Conservation (phyloP, 2,888 invertebrate species). For the Drosophila mimica region DNA sequence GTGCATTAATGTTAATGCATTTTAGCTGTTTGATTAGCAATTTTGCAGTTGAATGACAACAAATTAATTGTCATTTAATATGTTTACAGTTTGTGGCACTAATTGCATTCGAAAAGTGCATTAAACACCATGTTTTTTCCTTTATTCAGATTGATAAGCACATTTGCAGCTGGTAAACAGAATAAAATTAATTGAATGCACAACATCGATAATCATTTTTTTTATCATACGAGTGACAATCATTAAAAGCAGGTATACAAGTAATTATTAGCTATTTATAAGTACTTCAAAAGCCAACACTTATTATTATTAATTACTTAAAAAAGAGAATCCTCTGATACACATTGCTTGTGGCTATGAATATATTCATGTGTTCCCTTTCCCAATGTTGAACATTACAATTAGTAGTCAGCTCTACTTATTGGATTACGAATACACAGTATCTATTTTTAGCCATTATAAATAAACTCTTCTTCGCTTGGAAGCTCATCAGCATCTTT, state of each 20-base stretch:
- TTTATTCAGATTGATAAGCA: constrained; percentile 53
- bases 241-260: neutral
- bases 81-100: constrained; percentile 51
- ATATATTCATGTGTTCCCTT: neutral
- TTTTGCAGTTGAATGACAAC: constrained; percentile 65
- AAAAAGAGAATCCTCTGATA: neutral
- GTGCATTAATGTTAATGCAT: constrained; percentile 71
- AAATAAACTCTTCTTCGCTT: constrained; percentile 46
- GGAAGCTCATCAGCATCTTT: constrained; percentile 57
- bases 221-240: neutral
- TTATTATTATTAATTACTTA: neutral
- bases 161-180: constrained; percentile 32
- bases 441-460: constrained; percentile 7
- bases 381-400: neutral
- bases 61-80: constrained; percentile 78
- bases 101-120: constrained; percentile 75
- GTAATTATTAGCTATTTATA: neutral
- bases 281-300: no score
- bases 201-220: neutral
- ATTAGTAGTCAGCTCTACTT: neutral
- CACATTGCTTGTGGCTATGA: no score
- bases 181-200: constrained; percentile 39
- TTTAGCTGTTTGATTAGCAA: constrained; percentile 69
- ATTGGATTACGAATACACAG: neutral
- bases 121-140: constrained; percentile 46